phyloP scores from a whole-genome alignment of 2,888 invertebrate genomes.

The Diloba caeruleocephala region DNA sequence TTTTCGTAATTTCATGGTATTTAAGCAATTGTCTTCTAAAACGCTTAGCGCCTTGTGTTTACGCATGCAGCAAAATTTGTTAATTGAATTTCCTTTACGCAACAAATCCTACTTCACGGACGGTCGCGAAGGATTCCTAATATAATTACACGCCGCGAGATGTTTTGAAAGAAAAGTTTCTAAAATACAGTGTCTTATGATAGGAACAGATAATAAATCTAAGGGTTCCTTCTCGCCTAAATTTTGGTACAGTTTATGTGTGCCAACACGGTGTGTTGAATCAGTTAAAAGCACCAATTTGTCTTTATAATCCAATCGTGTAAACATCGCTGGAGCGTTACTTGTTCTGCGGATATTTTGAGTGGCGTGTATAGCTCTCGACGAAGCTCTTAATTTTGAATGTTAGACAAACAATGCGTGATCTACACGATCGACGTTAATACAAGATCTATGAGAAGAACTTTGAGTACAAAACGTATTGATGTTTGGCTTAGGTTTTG shows the following conservation, averaged over 20 bases:
- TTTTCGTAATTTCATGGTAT: constrained; percentile 45
- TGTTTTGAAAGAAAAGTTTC: constrained; percentile 29
- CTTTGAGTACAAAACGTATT: constrained; percentile 23
- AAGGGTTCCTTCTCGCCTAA: constrained; percentile 18
- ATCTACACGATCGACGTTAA: constrained; percentile 58
- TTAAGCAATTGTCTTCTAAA: constrained; percentile 43
- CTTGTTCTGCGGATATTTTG: constrained; percentile 58
- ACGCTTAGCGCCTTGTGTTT: constrained; percentile 41
- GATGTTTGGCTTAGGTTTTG: constrained; percentile 43
- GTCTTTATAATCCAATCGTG: constrained; percentile 58
- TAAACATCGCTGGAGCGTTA: constrained; percentile 49
- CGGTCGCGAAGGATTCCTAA: constrained; percentile 44
- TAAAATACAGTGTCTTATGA: constrained; percentile 41
- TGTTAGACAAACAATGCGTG: constrained; percentile 73
- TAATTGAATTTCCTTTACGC: constrained; percentile 64
- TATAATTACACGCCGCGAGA: constrained; percentile 50
- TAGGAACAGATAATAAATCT: constrained; percentile 49
- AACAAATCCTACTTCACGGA: constrained; percentile 60
- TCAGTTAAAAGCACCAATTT: constrained; percentile 56
- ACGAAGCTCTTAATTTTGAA: constrained; percentile 56
- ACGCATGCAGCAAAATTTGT: constrained; percentile 49
- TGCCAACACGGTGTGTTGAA: constrained; percentile 39
- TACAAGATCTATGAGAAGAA: constrained; percentile 19
- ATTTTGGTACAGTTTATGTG: constrained; percentile 41
- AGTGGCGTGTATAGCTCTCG: constrained; percentile 56